Conservation (phyloP, 2,888 invertebrate genomes). For the Oligia strigilis region DNA sequence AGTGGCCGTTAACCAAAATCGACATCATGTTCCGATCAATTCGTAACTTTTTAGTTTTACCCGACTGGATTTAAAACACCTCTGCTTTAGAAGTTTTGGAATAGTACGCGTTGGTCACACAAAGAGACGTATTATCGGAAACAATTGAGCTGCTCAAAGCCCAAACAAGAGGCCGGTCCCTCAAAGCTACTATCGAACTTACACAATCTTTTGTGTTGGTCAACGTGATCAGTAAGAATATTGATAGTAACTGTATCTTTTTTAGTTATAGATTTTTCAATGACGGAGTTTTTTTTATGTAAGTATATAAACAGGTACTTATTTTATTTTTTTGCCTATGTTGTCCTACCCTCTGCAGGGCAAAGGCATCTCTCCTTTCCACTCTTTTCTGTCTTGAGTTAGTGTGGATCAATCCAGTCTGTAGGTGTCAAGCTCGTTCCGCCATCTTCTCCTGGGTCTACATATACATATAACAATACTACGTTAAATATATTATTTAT, state of each 20-base stretch:
- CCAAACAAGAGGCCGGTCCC: slow-evolving; percentile 72
- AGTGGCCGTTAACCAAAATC: slow-evolving; percentile 80
- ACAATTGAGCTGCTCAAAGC: slow-evolving; percentile 61
- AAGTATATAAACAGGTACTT: slow-evolving; percentile 1
- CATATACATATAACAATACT: neutral
- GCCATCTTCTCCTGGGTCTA: neutral
- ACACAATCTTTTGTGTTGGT: slow-evolving; percentile 74
- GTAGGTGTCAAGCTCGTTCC: neutral
- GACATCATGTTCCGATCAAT: slow-evolving; percentile 74
- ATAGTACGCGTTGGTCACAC: slow-evolving; percentile 47
- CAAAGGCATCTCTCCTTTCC: neutral
- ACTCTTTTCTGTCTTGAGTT: neutral
- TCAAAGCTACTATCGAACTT: slow-evolving; percentile 73
- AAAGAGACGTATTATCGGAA: slow-evolving; percentile 67
- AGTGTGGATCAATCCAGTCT: neutral
- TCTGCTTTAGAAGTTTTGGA: slow-evolving; percentile 38
- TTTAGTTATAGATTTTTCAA: slow-evolving; percentile 66
- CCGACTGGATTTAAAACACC: slow-evolving; percentile 64
- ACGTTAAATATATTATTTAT: slow-evolving; percentile 14
- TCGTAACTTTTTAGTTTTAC: slow-evolving; percentile 61
- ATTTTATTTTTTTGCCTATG: neutral
- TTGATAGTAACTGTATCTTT: slow-evolving; percentile 68
- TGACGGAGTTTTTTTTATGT: slow-evolving; percentile 31
- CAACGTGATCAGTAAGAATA: slow-evolving; percentile 61
- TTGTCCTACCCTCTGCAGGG: neutral